Conservation (phyloP, 1,140 invertebrate species). For the Cyclargus thomasi region DNA sequence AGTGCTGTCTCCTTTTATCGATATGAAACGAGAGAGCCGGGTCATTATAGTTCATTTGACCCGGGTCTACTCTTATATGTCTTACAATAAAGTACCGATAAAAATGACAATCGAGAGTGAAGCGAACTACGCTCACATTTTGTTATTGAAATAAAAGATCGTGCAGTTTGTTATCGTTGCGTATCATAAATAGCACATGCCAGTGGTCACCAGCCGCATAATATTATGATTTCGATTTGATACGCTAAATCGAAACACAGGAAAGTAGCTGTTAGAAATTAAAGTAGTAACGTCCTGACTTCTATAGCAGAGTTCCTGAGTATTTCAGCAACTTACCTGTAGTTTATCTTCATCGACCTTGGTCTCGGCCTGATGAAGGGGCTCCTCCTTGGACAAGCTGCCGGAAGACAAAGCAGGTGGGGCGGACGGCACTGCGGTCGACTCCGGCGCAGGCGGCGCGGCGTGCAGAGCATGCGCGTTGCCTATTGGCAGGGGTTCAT, state of each 20-base stretch:
- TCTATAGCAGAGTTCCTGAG: too few species aligned
- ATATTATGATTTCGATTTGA: too few species aligned
- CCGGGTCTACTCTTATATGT: constrained; percentile 19
- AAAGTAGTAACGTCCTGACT: too few species aligned
- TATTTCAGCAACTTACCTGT: constrained; percentile 46
- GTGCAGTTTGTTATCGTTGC: too few species aligned
- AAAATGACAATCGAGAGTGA: background rate
- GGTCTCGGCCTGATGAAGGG: constrained; percentile 69
- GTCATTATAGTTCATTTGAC: constrained; percentile 10
- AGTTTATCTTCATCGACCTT: constrained; percentile 69
- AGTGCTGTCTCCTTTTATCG: constrained; percentile 15
- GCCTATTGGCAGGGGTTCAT: constrained; percentile 56
- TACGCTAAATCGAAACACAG: too few species aligned
- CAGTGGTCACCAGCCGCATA: too few species aligned
- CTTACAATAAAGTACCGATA: background rate
- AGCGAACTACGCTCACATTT: background rate
- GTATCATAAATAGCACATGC: too few species aligned
- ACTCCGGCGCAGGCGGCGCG: constrained; percentile 48
- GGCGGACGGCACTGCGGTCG: constrained; percentile 54
- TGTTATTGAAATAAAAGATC: background rate
- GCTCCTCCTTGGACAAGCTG: constrained; percentile 68
- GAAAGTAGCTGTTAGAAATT: too few species aligned
- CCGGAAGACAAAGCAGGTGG: constrained; percentile 38
- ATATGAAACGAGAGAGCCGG: constrained; percentile 22
- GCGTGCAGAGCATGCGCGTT: constrained; percentile 60